These are phyloP conservation scores for Gonatopus flavifemur DNA, from an alignment of 1,140 invertebrate genomes.

Conservation along the genomic window DNA sequence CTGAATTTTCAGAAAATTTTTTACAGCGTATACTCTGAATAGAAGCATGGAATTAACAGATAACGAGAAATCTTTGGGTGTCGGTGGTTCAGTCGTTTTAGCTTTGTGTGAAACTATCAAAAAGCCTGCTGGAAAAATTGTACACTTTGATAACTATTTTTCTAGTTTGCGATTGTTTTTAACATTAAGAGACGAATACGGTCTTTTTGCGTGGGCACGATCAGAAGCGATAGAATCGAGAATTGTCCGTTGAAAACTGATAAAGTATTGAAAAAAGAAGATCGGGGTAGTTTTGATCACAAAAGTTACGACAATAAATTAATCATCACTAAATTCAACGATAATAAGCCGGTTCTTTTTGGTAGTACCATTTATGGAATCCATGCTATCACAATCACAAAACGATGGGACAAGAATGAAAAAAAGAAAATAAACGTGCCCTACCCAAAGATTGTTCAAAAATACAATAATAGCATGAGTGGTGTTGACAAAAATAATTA, in stretches of 20 bases:
- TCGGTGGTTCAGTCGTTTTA: constrained; percentile 23
- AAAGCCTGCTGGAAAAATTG: constrained; percentile 9
- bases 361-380: constrained; percentile 47
- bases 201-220: constrained; percentile 18
- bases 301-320: too few species aligned
- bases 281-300: constrained; percentile 16
- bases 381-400: constrained; percentile 36
- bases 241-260: constrained; percentile 22
- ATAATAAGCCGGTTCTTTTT: constrained; percentile 50
- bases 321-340: constrained; percentile 21
- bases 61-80: constrained; percentile 21
- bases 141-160: constrained; percentile 38
- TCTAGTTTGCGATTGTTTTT: constrained; percentile 17
- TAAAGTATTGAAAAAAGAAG: constrained; percentile 19
- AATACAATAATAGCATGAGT: constrained; percentile 58
- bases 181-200: constrained; percentile 17
- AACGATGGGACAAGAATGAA: constrained; percentile 41
- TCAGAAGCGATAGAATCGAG: constrained; percentile 22
- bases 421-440: constrained; percentile 44
- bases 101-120: constrained; percentile 21
- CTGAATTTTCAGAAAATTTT: too few species aligned
- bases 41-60: constrained; percentile 9
- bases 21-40: too few species aligned
- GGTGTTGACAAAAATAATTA: constrained; percentile 53
- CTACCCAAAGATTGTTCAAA: constrained; percentile 50